Evolutionary conservation across 2,797 vertebrate genomes (phyloP), one percentile per base, ranked within the genome.

Genomic region (Hapalemur alaotrensis): DNA sequence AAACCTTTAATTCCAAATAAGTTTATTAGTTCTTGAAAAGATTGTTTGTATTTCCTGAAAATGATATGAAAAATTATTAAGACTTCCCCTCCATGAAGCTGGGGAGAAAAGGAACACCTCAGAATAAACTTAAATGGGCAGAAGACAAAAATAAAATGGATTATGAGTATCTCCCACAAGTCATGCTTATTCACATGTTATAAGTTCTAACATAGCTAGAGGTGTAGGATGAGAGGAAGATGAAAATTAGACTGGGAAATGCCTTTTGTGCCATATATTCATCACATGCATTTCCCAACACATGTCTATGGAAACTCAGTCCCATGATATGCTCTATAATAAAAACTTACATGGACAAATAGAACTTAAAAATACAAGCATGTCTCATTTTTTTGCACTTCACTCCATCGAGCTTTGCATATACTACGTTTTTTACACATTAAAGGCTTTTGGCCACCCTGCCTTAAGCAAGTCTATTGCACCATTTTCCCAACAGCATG

Each of bases 131-230:
- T 86, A 76, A 70, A 82, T 48, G 52, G 48, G 59, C 18, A 32
- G 76, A 63, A 91, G 46, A 57, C 38, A 89, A 82, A 85, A 89
- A 65, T 72, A 87, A 83, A 96, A 84, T 30, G n/a, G 54, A 65
- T 89, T 59, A 61, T 38, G 41, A 88, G n/a, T 52, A 91, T 41
- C 30, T 91, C 76, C 48, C 13, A 2, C 22, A 82, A 84, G 10
- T 67, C 28, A 59, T 23, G 22, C 20, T 79, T 89, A 35, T 67
- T 63, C 23, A 35, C 14, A 80, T 7, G 23, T 38, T 52, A 75
- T 35, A 35, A 52, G 75, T 35, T 52, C 28, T 89, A 61, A 80
- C 17, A 87, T 0, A 87, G 54, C 7, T 32, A 32, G 59, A 85
- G 65, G 52, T 22, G 72, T 13, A 17, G 35, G 25, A 89, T 72